Conservation (phyloP, 2,797 vertebrate species). For the Gymnocypris eckloni region DNA sequence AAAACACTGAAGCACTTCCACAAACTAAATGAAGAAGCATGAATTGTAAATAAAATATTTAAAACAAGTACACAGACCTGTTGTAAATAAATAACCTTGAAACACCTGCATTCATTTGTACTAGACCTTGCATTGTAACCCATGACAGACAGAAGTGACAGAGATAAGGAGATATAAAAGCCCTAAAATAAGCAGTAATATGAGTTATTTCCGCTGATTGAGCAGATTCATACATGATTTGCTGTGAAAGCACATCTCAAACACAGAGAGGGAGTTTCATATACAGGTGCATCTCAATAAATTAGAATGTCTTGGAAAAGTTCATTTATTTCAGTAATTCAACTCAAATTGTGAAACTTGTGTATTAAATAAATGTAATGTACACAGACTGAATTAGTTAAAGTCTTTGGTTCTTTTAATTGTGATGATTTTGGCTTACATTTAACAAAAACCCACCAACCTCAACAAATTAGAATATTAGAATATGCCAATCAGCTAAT, state of each 20-base stretch:
- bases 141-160: constrained; percentile 31
- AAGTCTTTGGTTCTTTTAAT: too few relatives aligned
- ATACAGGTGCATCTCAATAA: background rate
- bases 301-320: too few relatives aligned
- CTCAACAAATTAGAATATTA: too few relatives aligned
- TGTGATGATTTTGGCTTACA: too few relatives aligned
- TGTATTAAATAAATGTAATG: too few relatives aligned
- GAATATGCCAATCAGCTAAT: too few relatives aligned
- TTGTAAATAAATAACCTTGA: constrained; percentile 29
- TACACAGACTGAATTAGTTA: too few relatives aligned
- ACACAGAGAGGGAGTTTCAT: constrained; percentile 1
- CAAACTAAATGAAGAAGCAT: background rate
- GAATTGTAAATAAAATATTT: background rate
- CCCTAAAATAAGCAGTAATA: constrained; percentile 49
- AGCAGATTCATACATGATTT: constrained; percentile 54
- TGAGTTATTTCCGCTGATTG: constrained; percentile 46
- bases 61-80: background rate
- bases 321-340: too few relatives aligned
- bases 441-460: too few relatives aligned
- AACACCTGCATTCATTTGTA: constrained; percentile 20
- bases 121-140: constrained; percentile 27
- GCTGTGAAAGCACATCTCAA: constrained; percentile 8
- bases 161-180: constrained; percentile 30
- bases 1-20: background rate
- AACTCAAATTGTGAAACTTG: too few relatives aligned